Percentiles rank a stretch among this genome's conserved stretches.
Conservation (phyloP, 2,888 invertebrate genomes). For the Stenoptilia bipunctidactyla region DNA sequence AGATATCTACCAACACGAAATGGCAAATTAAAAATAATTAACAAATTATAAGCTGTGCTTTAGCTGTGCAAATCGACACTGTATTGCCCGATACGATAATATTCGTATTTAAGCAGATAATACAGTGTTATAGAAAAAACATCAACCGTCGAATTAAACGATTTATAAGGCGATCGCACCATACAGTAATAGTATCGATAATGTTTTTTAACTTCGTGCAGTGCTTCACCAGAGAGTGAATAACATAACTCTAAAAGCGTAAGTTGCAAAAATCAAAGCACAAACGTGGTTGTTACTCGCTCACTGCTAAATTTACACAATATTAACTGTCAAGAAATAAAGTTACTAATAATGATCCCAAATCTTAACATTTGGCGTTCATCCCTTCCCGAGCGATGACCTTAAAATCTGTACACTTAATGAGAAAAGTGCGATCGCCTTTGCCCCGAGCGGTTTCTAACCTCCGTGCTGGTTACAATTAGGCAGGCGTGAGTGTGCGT, state of each 20-base stretch:
- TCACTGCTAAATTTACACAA: too few species aligned
- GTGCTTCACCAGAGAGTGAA: constrained; percentile 24
- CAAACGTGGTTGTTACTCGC: constrained; percentile 12
- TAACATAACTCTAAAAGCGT: constrained; percentile 21
- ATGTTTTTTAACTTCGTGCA: too few species aligned
- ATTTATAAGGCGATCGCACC: constrained; percentile 37
- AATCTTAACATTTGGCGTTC: too few species aligned
- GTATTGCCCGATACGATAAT: too few species aligned
- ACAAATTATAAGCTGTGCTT: constrained; percentile 49
- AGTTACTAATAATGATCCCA: too few species aligned
- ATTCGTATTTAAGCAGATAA: constrained; percentile 20
- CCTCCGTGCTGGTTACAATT: constrained; percentile 45
- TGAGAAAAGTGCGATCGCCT: not conserved
- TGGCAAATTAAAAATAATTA: constrained; percentile 41
- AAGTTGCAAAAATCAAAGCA: constrained; percentile 23
- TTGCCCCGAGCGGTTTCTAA: constrained; percentile 1
- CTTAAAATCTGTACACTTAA: too few species aligned
- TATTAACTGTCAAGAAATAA: too few species aligned
- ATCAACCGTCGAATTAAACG: constrained; percentile 45
- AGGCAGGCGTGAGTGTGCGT: constrained; percentile 65
- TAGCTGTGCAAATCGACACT: constrained; percentile 49
- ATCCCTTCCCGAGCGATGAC: too few species aligned
- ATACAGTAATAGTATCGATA: too few species aligned
- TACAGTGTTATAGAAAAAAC: constrained; percentile 39
- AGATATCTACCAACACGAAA: constrained; percentile 28